Percentiles rank a stretch among this genome's conserved stretches.
Conservation (phyloP, 2,888 invertebrate species). For the Diarsia dahlii region DNA sequence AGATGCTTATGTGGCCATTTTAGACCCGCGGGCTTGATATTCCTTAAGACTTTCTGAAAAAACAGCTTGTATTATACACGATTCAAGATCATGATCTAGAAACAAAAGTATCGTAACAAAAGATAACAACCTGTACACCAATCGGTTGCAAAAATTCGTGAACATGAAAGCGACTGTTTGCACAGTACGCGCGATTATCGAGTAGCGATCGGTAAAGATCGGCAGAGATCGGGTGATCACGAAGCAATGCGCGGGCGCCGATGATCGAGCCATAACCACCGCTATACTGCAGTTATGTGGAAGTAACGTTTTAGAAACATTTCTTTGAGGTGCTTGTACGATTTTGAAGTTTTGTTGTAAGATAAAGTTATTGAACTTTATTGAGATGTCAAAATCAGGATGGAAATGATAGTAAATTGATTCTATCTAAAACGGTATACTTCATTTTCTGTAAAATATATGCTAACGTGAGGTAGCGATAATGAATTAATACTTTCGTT, state of each 20-base stretch:
- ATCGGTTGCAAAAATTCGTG: conserved; percentile 76
- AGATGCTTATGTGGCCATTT: no score
- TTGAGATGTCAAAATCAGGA: background rate
- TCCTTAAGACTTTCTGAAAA: background rate
- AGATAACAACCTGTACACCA: conserved; percentile 66
- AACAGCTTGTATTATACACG: background rate
- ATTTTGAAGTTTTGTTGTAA: background rate
- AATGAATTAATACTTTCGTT: background rate
- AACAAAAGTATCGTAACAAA: background rate
- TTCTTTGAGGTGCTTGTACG: background rate
- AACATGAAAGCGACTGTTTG: conserved; percentile 79
- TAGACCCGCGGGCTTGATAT: no score
- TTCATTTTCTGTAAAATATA: no score
- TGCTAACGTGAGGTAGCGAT: background rate
- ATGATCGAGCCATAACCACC: conserved; percentile 48
- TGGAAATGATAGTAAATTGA: background rate
- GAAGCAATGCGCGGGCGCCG: conserved; percentile 63
- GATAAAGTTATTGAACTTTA: background rate
- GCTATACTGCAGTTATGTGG: conserved; percentile 21
- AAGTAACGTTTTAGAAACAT: conserved; percentile 12
- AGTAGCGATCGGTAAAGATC: conserved; percentile 78
- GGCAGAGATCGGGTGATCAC: conserved; percentile 75
- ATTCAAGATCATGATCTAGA: background rate
- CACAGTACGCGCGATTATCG: conserved; percentile 81
- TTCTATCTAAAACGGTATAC: background rate